Percentiles rank a stretch among this genome's conserved stretches.
phyloP scores from a whole-genome alignment of 2,113 vertebrate genomes.

The Brachirus orientalis region DNA sequence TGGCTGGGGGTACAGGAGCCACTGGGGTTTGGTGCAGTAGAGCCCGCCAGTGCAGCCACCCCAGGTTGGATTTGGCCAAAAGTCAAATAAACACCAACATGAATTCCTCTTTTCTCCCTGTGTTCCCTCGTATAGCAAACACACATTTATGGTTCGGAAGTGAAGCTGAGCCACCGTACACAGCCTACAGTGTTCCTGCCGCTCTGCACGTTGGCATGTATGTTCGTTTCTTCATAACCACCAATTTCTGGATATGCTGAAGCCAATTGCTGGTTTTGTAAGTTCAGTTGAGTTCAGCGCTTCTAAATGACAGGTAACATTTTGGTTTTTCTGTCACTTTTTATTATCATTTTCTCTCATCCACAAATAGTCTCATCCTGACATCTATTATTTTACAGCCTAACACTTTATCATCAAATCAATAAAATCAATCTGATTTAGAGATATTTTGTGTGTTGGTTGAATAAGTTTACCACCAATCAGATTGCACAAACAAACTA shows the following conservation, averaged over 20 bases:
- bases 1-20: constrained; percentile 73
- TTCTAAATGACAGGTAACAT: background rate
- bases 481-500: background rate
- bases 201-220: constrained; percentile 26
- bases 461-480: too few species aligned
- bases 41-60: constrained; percentile 37
- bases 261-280: constrained; percentile 25
- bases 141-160: constrained; percentile 80
- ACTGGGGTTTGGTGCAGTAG: constrained; percentile 66
- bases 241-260: constrained; percentile 1
- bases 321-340: constrained; percentile 6
- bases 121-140: constrained; percentile 79
- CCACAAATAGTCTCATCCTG: background rate
- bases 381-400: too few species aligned
- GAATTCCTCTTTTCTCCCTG: constrained; percentile 84
- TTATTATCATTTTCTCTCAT: background rate
- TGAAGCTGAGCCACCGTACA: constrained; percentile 65
- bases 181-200: constrained; percentile 75
- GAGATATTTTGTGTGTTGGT: background rate
- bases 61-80: constrained; percentile 74
- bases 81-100: constrained; percentile 83
- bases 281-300: constrained; percentile 33
- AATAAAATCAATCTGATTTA: too few species aligned
- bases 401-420: too few species aligned
- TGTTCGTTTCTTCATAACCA: constrained; percentile 42